Conservation (phyloP, 2,888 invertebrate genomes). For the Rapana venosa region DNA sequence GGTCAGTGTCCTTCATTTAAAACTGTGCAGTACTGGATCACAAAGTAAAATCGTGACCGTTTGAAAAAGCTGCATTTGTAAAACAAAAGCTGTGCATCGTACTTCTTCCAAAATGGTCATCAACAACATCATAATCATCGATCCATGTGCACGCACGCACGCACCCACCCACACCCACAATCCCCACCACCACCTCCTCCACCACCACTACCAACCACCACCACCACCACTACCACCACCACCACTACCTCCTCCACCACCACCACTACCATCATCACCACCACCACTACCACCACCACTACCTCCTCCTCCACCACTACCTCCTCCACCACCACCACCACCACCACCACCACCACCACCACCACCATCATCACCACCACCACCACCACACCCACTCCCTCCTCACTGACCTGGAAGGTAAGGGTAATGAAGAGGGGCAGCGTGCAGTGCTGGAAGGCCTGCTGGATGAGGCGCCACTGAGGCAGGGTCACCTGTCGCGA, state of each 20-base stretch:
- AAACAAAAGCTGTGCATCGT: not conserved
- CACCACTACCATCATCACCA: not conserved
- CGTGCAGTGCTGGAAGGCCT: constrained; percentile 59
- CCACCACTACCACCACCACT: not conserved
- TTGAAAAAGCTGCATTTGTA: too few relatives aligned
- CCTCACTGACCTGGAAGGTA: constrained; percentile 51
- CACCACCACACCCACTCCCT: not conserved
- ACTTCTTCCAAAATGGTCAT: not conserved
- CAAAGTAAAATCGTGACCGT: too few relatives aligned
- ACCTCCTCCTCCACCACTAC: not conserved
- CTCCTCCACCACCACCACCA: not conserved
- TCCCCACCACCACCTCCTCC: not conserved
- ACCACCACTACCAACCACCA: not conserved
- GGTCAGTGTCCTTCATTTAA: too few relatives aligned
- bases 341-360: not conserved
- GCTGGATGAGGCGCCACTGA: constrained; percentile 63
- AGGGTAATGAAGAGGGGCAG: constrained; percentile 67
- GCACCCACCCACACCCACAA: not conserved
- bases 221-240: not conserved
- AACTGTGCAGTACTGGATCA: too few relatives aligned
- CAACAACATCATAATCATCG: not conserved
- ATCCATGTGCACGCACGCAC: not conserved
- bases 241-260: not conserved
- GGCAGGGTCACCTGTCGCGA: constrained; percentile 57
- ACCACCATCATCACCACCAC: not conserved